Evolutionary conservation across 2,797 vertebrate genomes (phyloP).

Genomic region (Macroramphosus scolopax): DNA sequence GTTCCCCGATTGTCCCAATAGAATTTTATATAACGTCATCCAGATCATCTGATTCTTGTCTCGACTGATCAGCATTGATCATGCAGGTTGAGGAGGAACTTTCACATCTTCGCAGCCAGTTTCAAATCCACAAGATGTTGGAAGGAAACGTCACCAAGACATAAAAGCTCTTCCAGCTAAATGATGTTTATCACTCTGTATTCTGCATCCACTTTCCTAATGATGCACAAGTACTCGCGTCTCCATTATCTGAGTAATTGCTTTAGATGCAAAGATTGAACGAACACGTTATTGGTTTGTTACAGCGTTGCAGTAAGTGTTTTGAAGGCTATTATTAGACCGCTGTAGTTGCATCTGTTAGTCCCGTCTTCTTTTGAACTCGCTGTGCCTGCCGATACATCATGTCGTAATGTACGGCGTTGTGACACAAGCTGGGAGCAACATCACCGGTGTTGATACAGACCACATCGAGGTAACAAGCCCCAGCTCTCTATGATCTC

Average conservation of each 20-base stretch:
- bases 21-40: not conserved
- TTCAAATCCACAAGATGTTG: too few species aligned
- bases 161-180: too few species aligned
- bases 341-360: conserved; percentile 60
- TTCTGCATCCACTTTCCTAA: conserved; percentile 19
- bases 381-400: conserved; percentile 63
- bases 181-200: too few species aligned
- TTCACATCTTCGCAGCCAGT: too few species aligned
- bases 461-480: conserved; percentile 57
- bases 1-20: not conserved
- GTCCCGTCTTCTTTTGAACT: conserved; percentile 42
- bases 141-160: too few species aligned
- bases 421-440: too few species aligned
- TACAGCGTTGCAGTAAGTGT: conserved; percentile 28
- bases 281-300: conserved; percentile 30
- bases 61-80: not conserved
- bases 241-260: conserved; percentile 36
- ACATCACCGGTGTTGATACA: too few species aligned
- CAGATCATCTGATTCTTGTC: not conserved
- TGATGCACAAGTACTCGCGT: conserved; percentile 18
- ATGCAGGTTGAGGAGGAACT: too few species aligned
- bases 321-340: conserved; percentile 56
- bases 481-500: conserved; percentile 62
- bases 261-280: conserved; percentile 33
- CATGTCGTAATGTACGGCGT: too few species aligned